Evolutionary conservation across 1,140 invertebrate species (phyloP), one percentile per base, ranked within the genome.

Genomic region (Philaenus spumarius): DNA sequence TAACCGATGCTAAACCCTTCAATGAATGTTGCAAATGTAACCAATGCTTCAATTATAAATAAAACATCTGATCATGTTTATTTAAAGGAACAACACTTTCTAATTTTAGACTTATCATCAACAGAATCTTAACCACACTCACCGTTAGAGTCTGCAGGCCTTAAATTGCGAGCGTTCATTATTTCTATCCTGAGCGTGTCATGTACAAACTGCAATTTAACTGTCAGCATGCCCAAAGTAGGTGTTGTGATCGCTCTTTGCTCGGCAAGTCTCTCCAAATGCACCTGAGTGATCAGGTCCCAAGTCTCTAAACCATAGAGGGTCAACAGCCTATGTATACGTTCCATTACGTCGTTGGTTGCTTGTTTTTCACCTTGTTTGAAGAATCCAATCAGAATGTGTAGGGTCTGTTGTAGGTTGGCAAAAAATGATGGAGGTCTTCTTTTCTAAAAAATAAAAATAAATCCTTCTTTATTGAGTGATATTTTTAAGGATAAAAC

Each of bases 101-200:
- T n/a, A n/a, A n/a, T n/a, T n/a, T n/a, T n/a, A n/a, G n/a, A n/a
- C n/a, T n/a, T n/a, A n/a, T n/a, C n/a, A n/a, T n/a, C n/a, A n/a
- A n/a, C n/a, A n/a, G n/a, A n/a, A n/a, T n/a, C n/a, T n/a, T n/a
- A n/a, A n/a, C n/a, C n/a, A n/a, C n/a, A 23, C 63, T 79, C 71
- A 83, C 93, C 93, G 76, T 94, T 95, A 1, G 85, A 84, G 77
- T 97, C 94, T 70, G 89, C 85, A 7, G 92, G 81, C 58, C 83
- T 77, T 39, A 98, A 78, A 77, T 96, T 92, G 69, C 91, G 84
- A 0, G 89, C 93, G 74, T 94, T 95, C 65, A 97, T 78, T 59
- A 97, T 82, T 69, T 89, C 86, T 50, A 93, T 73, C 67, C 85
- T 80, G 78, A 62, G 84, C 80, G 59, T 48, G 37, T 59, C 26